Conservation (phyloP, 2,797 vertebrate species). For the Pipistrellus pipistrellus region DNA sequence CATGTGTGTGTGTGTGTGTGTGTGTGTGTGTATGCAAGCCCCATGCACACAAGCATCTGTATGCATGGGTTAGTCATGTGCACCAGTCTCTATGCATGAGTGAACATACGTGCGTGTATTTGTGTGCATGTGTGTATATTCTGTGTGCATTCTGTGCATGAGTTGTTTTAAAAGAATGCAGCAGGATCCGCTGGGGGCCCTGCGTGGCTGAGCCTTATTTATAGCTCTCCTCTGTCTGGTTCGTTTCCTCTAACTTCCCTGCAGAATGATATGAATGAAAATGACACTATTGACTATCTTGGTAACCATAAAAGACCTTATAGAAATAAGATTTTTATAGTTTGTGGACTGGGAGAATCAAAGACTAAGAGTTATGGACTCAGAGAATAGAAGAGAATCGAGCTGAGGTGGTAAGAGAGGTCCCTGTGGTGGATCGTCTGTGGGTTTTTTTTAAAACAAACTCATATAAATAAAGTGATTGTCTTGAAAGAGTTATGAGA, state of each 20-base stretch:
- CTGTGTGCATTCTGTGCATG: constrained; percentile 64
- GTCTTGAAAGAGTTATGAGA: constrained; percentile 80
- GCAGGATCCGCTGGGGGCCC: constrained; percentile 82
- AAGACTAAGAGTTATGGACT: constrained; percentile 82
- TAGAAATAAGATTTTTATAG: constrained; percentile 88
- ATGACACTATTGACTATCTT: constrained; percentile 87
- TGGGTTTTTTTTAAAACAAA: constrained; percentile 80
- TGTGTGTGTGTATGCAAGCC: not conserved
- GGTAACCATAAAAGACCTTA: constrained; percentile 88
- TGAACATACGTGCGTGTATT: not conserved
- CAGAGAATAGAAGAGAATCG: constrained; percentile 55
- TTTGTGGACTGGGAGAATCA: constrained; percentile 85
- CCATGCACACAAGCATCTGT: not conserved
- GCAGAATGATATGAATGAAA: constrained; percentile 88
- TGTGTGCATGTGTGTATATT: not conserved
- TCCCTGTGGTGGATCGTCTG: constrained; percentile 70
- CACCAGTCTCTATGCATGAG: constrained; percentile 48
- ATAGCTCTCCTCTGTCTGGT: constrained; percentile 87
- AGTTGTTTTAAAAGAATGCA: constrained; percentile 81
- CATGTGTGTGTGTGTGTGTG: not conserved
- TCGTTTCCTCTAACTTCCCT: constrained; percentile 88
- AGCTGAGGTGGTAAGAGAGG: constrained; percentile 67
- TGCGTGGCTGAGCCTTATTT: constrained; percentile 86
- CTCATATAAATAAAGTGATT: constrained; percentile 82
- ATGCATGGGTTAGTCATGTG: not conserved